Conservation (phyloP, 2,113 vertebrate genomes). For the Connochaetes taurinus region DNA sequence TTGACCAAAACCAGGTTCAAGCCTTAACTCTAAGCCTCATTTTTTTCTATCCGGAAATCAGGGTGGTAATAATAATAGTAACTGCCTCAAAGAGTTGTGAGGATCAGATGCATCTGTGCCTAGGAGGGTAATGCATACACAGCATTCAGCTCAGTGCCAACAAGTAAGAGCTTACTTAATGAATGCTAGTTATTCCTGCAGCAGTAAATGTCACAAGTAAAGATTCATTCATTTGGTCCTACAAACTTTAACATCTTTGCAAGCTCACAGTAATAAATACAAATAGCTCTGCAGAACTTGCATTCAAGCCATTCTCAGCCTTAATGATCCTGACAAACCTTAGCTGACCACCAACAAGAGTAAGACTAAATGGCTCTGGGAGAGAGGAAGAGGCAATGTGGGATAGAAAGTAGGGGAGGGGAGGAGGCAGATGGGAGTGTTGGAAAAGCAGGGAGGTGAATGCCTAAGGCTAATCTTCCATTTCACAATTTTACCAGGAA, state of each 20-base stretch:
- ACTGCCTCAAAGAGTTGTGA: not conserved
- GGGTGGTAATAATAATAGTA: not conserved
- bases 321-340: not conserved
- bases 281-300: not conserved
- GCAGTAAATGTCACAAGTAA: not conserved
- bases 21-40: not conserved
- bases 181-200: not conserved
- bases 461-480: not conserved
- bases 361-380: rapidly evolving
- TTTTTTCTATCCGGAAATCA: not conserved
- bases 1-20: not conserved
- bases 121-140: rapidly evolving
- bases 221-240: not conserved
- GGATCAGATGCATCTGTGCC: not conserved
- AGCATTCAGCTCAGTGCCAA: not conserved
- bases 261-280: rapidly evolving
- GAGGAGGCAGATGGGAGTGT: not conserved
- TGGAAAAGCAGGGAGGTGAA: rapidly evolving
- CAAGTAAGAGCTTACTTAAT: too few relatives aligned
- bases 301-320: not conserved
- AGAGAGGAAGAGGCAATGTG: rapidly evolving
- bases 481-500: not conserved
- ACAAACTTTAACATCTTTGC: not conserved
- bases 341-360: not conserved
- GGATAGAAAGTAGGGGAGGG: rapidly evolving